Evolutionary conservation across 2,113 vertebrate genomes (phyloP).

Genomic region (Setophaga coronata): DNA sequence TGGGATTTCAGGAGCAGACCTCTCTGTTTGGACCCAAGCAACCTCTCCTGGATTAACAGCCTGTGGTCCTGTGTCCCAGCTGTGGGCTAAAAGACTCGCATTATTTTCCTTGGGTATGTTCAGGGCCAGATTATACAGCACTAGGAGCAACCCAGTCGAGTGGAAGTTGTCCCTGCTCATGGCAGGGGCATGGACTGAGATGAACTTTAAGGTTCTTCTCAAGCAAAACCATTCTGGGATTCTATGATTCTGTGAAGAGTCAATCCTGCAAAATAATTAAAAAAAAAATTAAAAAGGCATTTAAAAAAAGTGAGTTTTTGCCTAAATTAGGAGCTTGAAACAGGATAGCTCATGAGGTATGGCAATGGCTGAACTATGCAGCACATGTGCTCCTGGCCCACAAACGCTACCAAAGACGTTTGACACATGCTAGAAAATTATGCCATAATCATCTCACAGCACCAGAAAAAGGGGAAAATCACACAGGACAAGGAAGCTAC

Average conservation of each 20-base stretch:
- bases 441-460: neutral
- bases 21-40: neutral
- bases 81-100: neutral
- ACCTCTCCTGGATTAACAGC: accelerated
- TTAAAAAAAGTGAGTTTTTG: neutral
- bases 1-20: neutral
- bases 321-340: neutral
- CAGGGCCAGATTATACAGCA: neutral
- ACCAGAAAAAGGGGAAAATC: neutral
- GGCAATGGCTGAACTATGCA: neutral
- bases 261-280: neutral
- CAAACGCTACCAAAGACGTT: neutral
- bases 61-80: accelerated
- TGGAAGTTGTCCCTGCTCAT: neutral
- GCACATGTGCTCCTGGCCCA: neutral
- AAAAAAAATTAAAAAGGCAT: neutral
- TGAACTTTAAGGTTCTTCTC: neutral
- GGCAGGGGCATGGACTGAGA: neutral
- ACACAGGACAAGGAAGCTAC: neutral
- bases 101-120: neutral
- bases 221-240: neutral
- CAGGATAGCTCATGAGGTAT: neutral
- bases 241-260: neutral
- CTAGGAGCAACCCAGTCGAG: neutral
- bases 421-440: neutral